Evolutionary conservation across 2,797 vertebrate species (phyloP).

Genomic region (Adrianichthys oophorus): DNA sequence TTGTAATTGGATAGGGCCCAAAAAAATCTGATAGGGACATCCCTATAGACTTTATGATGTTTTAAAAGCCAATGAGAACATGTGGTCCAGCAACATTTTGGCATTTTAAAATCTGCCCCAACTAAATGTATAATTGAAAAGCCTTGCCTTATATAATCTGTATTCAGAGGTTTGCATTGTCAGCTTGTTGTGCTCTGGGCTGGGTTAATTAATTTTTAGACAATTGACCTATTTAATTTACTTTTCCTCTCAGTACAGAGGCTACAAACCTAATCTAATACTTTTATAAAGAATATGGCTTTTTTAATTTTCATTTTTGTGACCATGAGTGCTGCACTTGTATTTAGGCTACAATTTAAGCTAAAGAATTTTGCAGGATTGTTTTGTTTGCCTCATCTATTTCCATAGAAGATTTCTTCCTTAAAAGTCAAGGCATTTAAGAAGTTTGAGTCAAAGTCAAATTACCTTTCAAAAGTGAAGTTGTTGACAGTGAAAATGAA

Average conservation of each 20-base stretch:
- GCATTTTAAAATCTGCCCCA: too few relatives aligned
- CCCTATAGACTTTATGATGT: too few relatives aligned
- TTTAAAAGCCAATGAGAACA: too few relatives aligned
- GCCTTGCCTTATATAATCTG: too few relatives aligned
- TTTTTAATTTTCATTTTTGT: constrained; percentile 28
- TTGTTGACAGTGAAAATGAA: constrained; percentile 53
- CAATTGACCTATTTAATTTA: background rate
- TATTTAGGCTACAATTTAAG: constrained; percentile 26
- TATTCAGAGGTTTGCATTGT: background rate
- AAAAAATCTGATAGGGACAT: too few relatives aligned
- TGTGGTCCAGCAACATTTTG: background rate
- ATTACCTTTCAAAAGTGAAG: constrained; percentile 46
- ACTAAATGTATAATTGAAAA: too few relatives aligned
- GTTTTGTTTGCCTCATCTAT: constrained; percentile 32
- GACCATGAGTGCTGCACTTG: background rate
- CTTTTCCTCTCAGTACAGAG: constrained; percentile 1
- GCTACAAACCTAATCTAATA: constrained; percentile 1
- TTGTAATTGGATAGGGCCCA: too few relatives aligned
- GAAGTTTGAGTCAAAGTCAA: constrained; percentile 45
- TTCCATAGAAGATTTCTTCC: constrained; percentile 33
- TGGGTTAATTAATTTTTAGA: background rate
- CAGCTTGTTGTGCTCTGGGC: background rate
- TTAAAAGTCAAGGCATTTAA: constrained; percentile 71
- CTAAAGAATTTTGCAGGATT: constrained; percentile 27
- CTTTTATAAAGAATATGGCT: background rate